Conservation (phyloP, 2,888 invertebrate genomes). For the Polietes domitor region DNA sequence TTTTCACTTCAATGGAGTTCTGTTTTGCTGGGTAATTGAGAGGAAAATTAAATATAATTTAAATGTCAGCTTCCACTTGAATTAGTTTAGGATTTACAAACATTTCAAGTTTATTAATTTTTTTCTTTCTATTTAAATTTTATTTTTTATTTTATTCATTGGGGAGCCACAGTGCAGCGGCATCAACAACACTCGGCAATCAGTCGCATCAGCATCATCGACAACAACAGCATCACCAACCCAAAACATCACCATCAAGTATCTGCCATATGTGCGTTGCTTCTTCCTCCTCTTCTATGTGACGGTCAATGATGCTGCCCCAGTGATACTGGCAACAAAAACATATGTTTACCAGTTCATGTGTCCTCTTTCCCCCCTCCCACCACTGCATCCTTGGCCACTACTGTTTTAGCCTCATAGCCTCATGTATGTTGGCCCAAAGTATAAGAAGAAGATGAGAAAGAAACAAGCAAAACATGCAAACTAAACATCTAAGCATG, state of each 20-base stretch:
- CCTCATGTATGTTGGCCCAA: neutral
- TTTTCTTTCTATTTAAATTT: too few relatives aligned
- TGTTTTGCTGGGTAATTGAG: too few relatives aligned
- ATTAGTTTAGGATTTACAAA: too few relatives aligned
- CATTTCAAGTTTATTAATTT: too few relatives aligned
- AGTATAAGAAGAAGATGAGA: neutral
- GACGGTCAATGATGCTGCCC: neutral
- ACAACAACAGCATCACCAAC: neutral
- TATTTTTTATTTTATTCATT: too few relatives aligned
- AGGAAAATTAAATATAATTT: too few relatives aligned
- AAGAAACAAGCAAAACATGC: neutral
- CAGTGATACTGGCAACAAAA: neutral
- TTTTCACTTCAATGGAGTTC: too few relatives aligned
- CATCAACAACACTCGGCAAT: neutral
- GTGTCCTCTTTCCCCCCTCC: neutral
- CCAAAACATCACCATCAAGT: neutral
- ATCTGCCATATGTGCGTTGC: neutral
- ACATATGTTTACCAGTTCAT: neutral
- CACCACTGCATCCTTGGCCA: too few relatives aligned
- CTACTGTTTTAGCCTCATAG: neutral
- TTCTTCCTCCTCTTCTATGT: neutral
- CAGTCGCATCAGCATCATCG: conserved; percentile 28
- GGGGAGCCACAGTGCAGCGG: neutral
- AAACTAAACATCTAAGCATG: neutral
- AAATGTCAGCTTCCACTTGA: too few relatives aligned